These are phyloP conservation scores for Marcusenius ussheri DNA, from an alignment of 2,113 vertebrate species.

Conservation along the genomic window DNA sequence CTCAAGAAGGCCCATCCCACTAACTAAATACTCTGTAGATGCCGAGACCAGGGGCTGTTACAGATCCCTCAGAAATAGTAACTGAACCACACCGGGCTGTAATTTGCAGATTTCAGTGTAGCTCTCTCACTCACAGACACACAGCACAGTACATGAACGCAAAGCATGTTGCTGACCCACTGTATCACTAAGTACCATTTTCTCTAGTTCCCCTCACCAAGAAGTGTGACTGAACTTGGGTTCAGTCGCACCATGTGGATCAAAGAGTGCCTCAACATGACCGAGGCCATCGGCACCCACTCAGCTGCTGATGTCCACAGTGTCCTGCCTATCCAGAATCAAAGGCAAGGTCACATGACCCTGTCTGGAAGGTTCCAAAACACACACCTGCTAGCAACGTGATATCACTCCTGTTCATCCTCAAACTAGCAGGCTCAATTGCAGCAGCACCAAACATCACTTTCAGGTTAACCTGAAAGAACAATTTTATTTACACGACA, in stretches of 20 bases:
- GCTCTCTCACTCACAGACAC: not conserved
- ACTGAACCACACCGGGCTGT: not conserved
- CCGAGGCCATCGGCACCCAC: not conserved
- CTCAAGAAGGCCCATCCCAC: not conserved
- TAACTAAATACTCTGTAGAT: not conserved
- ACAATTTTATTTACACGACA: not conserved
- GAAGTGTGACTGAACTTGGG: not conserved
- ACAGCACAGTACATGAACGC: not conserved
- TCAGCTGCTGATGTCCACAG: not conserved
- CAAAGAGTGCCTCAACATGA: not conserved
- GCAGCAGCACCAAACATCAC: not conserved
- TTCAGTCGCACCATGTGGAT: not conserved
- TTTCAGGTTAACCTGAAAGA: not conserved
- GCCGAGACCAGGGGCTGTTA: not conserved
- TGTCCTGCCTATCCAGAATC: not conserved
- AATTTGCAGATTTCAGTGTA: not conserved
- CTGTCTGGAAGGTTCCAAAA: not conserved
- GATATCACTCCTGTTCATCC: not conserved
- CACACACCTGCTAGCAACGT: not conserved
- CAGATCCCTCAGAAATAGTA: not conserved
- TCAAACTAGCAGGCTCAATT: not conserved
- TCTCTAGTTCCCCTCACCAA: not conserved
- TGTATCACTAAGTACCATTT: not conserved
- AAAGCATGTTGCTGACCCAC: not conserved
- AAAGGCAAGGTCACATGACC: not conserved